Evolutionary conservation across 2,797 vertebrate species (phyloP).

Genomic region (Rhabdophis nuchalis): DNA sequence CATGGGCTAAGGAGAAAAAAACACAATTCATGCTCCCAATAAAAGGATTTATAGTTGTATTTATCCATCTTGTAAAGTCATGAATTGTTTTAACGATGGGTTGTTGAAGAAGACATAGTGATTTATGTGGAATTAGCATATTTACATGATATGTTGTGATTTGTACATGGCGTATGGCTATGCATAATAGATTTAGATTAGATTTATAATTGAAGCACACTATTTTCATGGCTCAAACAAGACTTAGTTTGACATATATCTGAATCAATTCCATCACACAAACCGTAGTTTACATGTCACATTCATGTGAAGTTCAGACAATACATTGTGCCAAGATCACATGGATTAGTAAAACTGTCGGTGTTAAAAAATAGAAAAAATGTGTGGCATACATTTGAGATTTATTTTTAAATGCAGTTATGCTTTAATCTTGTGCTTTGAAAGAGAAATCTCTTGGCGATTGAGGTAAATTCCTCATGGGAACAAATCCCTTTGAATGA

Average conservation of each 20-base stretch:
- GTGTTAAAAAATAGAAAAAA: neutral
- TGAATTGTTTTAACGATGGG: neutral
- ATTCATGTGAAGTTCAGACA: neutral
- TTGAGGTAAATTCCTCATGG: neutral
- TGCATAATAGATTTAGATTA: no score
- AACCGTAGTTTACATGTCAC: neutral
- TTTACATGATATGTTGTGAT: neutral
- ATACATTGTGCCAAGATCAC: neutral
- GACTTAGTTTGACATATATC: neutral
- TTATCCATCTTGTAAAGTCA: neutral
- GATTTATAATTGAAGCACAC: neutral
- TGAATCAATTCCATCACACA: neutral
- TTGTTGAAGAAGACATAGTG: neutral
- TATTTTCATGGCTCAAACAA: slow-evolving; percentile 3
- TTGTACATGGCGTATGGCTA: neutral
- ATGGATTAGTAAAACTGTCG: neutral
- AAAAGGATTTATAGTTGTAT: neutral
- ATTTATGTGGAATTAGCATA: neutral
- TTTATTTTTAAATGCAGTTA: neutral
- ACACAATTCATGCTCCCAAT: neutral
- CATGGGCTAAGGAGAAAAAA: neutral
- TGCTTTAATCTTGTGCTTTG: neutral
- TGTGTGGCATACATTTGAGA: neutral
- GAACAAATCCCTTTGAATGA: neutral
- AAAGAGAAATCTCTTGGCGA: neutral